Base-by-base conservation (phyloP, 2,888 invertebrate genomes). In the Eilema griseolum region DNA sequence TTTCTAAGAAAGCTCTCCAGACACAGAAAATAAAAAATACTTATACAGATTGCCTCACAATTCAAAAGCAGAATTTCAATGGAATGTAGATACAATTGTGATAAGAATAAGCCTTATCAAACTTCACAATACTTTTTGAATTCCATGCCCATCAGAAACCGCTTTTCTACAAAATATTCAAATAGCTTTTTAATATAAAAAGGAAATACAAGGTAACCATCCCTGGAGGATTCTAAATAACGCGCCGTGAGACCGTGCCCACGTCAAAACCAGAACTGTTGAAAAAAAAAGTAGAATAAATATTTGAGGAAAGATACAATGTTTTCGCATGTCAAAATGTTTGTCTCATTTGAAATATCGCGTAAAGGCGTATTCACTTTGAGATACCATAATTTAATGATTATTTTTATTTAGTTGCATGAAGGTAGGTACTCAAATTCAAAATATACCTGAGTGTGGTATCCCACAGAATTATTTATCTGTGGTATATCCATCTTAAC, bases 291-390 rank as follows among this genome's bases (percentile, higher is more conserved):
- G 61, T 12, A 70, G 2, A 62, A 65, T 59, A 28, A 63, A 69
- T 52, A 33, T 24, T 59, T 66, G 33, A 59, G 61, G 23, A 37
- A 61, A 66, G 67, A 52, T 68, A 66, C 63, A 41, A 65, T 57
- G 62, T 52, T n/a, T 57, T n/a, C 0, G 20, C 5, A 20, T 26
- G 57, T 68, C 61, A 69, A 77, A 76, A 73, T 66, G 4, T 68
- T 64, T 60, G 70, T 71, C 28, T 11, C 23, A 11, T 65, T 66
- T 71, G 52, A 57, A 69, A 69, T 41, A 69, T 67, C 20, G 23
- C 52, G 26, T 52, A 41, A 52, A n/a, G 52, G 52, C n/a, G 0
- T 10, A n/a, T 52, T 10, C 52, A 52, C 52, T 10, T 52, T 52
- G 52, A 10, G 52, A 20, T 33, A 3, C n/a, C n/a, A n/a, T n/a